A percentile compares a stretch with the other conserved stretches of the same genome.
Evolutionary conservation across 2,797 vertebrate species (phyloP).

Genomic region (Brachymystax lenok): DNA sequence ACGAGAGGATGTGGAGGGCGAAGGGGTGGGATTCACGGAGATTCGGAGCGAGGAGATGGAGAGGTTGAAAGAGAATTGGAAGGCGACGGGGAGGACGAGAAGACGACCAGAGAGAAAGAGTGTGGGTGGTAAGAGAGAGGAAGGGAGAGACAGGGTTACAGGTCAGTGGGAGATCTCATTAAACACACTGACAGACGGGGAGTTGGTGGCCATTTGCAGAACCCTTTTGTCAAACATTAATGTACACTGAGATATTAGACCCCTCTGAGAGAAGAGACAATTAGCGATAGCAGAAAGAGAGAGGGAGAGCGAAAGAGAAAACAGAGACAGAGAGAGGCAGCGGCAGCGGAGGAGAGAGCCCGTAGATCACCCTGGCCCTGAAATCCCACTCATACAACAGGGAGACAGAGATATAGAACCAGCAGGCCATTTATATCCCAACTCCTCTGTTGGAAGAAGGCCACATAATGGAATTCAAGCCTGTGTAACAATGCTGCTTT

Average conservation of each 20-base stretch:
- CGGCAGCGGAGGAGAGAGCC: background rate
- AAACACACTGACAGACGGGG: background rate
- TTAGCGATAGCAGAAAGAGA: constrained; percentile 48
- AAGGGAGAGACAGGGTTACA: background rate
- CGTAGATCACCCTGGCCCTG: background rate
- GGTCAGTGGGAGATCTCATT: background rate
- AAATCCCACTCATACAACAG: background rate
- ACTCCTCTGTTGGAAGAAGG: background rate
- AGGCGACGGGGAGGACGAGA: background rate
- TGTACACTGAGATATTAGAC: constrained; percentile 50
- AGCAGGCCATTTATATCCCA: background rate
- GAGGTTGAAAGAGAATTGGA: background rate
- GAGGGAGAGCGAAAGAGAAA: background rate
- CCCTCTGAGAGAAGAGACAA: constrained; percentile 49
- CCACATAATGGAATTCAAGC: background rate
- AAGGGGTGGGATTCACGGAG: background rate
- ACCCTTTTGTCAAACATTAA: background rate
- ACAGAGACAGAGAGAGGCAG: constrained; percentile 15
- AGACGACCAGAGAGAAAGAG: background rate
- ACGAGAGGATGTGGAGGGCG: constrained; percentile 11
- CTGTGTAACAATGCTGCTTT: background rate
- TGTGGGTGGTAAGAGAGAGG: background rate
- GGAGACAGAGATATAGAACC: constrained; percentile 24
- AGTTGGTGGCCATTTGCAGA: background rate
- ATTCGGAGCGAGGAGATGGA: background rate